Percentiles rank a stretch among this genome's conserved stretches.
These are phyloP conservation scores for Anguilla anguilla DNA, from an alignment of 2,797 vertebrate species.

Conservation along the genomic window DNA sequence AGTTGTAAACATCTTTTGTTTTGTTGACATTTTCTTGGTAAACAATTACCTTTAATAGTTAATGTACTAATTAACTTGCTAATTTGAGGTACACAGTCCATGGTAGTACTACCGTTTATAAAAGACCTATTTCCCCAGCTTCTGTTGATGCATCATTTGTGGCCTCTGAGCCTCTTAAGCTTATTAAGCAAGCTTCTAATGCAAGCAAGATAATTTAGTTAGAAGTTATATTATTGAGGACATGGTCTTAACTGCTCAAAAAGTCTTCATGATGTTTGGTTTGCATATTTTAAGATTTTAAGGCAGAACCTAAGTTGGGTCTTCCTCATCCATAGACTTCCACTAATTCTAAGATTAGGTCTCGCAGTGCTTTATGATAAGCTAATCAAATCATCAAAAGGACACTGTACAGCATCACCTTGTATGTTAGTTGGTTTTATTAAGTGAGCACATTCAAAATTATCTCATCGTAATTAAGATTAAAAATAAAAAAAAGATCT, in stretches of 20 bases:
- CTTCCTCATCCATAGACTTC: too few relatives aligned
- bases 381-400: too few relatives aligned
- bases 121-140: background rate
- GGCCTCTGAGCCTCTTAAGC: background rate
- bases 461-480: background rate
- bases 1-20: background rate
- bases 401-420: background rate
- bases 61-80: background rate
- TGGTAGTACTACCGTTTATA: background rate
- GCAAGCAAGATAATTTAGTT: background rate
- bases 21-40: background rate
- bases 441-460: background rate
- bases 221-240: background rate
- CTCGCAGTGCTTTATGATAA: too few relatives aligned
- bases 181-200: background rate
- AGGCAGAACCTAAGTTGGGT: too few relatives aligned
- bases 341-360: too few relatives aligned
- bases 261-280: too few relatives aligned
- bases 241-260: too few relatives aligned
- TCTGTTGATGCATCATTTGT: background rate
- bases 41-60: background rate
- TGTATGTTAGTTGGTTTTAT: background rate
- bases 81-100: background rate
- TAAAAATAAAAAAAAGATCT: conserved; percentile 6
- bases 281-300: too few relatives aligned